These are phyloP conservation scores for Drosophila acutilabella DNA, from an alignment of 2,888 invertebrate species.

Conservation along the genomic window DNA sequence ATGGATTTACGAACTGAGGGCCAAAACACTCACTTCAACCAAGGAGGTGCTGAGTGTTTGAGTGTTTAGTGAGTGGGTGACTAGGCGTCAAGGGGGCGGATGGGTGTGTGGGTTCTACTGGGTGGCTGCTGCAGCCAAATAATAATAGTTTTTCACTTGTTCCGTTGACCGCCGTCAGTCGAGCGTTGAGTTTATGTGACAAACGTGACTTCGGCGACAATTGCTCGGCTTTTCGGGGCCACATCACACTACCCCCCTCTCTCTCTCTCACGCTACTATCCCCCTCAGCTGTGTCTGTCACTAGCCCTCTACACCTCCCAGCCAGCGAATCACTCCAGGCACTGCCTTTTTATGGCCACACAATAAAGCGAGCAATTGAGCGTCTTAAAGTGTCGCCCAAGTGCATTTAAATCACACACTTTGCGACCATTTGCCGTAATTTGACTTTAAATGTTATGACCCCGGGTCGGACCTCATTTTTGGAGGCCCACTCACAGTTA, in stretches of 20 bases:
- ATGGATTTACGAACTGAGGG: conserved; percentile 76
- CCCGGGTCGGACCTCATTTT: conserved; percentile 25
- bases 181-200: conserved; percentile 78
- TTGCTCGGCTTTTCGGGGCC: conserved; percentile 73
- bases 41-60: conserved; percentile 48
- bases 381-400: conserved; percentile 81
- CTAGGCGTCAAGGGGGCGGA: neutral
- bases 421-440: conserved; percentile 82
- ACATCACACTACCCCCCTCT: conserved; percentile 21
- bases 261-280: neutral
- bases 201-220: conserved; percentile 81
- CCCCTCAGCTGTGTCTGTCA: conserved; percentile 6
- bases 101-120: conserved; percentile 2
- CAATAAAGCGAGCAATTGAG: conserved; percentile 82
- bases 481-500: conserved; percentile 52
- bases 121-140: conserved; percentile 69
- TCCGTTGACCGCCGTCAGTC: conserved; percentile 76
- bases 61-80: conserved; percentile 33
- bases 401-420: conserved; percentile 84
- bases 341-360: conserved; percentile 75
- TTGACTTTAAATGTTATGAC: conserved; percentile 82
- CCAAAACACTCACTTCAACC: conserved; percentile 51
- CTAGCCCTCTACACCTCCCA: neutral
- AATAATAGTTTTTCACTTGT: conserved; percentile 80
- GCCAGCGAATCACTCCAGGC: conserved; percentile 26